Percentiles rank a stretch among this genome's conserved stretches.
Conservation (phyloP, 2,797 vertebrate species). For the Danio jaintianensis region DNA sequence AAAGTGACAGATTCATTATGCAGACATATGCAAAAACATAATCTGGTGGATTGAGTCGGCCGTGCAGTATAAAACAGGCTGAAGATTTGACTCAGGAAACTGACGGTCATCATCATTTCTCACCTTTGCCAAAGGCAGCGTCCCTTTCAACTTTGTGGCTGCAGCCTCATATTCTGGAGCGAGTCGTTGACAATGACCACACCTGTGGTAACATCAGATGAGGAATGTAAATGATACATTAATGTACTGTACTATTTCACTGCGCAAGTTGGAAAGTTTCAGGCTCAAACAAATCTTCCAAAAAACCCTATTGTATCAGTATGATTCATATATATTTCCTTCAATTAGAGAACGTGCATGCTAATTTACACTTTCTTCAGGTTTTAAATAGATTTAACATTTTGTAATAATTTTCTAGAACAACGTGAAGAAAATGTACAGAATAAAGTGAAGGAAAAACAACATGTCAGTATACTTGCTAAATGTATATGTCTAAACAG, state of each 20-base stretch:
- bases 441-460: no score
- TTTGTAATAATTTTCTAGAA: no score
- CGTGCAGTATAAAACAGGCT: background rate
- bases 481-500: no score
- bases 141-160: slow-evolving; percentile 65
- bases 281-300: background rate
- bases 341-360: background rate
- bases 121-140: slow-evolving; percentile 67
- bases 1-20: background rate
- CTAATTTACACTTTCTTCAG: background rate
- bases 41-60: background rate
- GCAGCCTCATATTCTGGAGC: slow-evolving; percentile 70
- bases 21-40: background rate
- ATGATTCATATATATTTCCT: background rate
- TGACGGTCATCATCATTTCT: slow-evolving; percentile 10
- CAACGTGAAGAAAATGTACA: no score
- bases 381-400: no score
- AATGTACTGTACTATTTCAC: background rate
- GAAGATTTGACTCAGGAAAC: slow-evolving; percentile 6
- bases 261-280: background rate
- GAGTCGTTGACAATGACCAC: slow-evolving; percentile 69
- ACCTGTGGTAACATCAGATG: slow-evolving; percentile 57
- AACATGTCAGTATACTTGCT: no score
- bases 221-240: background rate
- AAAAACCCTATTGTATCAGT: background rate